A percentile compares a stretch with the other conserved stretches of the same genome.
Conservation (phyloP, 2,888 invertebrate species). For the Lepidochrysops patricia region DNA sequence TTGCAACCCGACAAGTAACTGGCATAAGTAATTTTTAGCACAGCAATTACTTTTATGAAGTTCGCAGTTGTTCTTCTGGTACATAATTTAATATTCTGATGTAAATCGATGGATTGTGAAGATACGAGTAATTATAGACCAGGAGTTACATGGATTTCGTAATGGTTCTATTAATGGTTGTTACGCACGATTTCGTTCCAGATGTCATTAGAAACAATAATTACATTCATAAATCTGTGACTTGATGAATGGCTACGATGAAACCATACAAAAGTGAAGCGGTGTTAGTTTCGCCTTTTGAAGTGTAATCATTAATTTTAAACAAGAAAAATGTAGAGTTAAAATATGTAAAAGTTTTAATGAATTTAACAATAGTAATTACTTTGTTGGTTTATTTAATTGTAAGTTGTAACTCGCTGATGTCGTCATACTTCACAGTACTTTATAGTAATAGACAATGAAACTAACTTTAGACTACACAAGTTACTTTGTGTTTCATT, state of each 20-base stretch:
- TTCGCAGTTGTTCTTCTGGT: neutral
- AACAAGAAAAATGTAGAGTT: neutral
- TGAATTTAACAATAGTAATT: neutral
- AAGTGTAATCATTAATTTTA: neutral
- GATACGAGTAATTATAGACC: neutral
- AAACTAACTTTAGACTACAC: neutral
- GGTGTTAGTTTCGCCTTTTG: neutral
- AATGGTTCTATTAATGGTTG: neutral
- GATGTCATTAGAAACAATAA: constrained; percentile 1
- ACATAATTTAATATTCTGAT: neutral
- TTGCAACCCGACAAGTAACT: neutral
- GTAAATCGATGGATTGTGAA: neutral
- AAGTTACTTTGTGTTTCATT: neutral
- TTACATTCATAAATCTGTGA: neutral
- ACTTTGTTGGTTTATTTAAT: neutral
- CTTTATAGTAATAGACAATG: neutral
- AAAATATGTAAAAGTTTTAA: neutral
- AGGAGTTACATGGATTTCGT: neutral
- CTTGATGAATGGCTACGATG: neutral
- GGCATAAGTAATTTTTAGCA: neutral
- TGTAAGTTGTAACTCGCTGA: too few relatives aligned
- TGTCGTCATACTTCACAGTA: too few relatives aligned
- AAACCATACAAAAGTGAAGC: neutral
- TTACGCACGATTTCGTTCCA: neutral
- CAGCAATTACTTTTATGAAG: neutral